Conservation (phyloP, 2,888 invertebrate genomes). For the Hyposoter didymator region DNA sequence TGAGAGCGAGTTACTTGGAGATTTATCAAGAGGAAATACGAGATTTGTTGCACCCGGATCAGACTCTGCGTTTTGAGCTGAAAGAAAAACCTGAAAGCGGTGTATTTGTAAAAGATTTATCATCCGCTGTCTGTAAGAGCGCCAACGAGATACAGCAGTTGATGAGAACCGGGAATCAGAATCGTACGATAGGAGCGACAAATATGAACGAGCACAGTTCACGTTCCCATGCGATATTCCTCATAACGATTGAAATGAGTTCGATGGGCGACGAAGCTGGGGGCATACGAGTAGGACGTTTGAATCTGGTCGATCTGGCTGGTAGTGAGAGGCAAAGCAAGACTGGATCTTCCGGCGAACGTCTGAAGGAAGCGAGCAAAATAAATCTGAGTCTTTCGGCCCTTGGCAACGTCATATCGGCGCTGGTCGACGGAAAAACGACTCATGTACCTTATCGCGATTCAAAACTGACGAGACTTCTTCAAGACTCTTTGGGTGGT, state of each 20-base stretch:
- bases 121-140: constrained; percentile 97
- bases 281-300: constrained; percentile 92
- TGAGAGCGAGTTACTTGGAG: constrained; percentile 98
- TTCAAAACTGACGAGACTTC: constrained; percentile 97
- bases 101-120: constrained; percentile 97
- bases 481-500: constrained; percentile 99
- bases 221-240: constrained; percentile 98
- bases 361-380: constrained; percentile 98
- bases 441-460: constrained; percentile 99
- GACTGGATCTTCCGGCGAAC: constrained; percentile 96
- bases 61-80: constrained; percentile 89
- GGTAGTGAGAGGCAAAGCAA: constrained; percentile 99
- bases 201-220: constrained; percentile 99
- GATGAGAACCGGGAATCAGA: constrained; percentile 96
- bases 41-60: constrained; percentile 89
- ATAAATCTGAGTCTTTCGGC: constrained; percentile 98
- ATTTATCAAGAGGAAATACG: constrained; percentile 97
- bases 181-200: constrained; percentile 97
- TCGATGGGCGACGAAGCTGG: constrained; percentile 87
- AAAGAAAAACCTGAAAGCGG: constrained; percentile 93
- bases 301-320: constrained; percentile 99
- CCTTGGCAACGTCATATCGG: constrained; percentile 99
- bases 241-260: constrained; percentile 98
- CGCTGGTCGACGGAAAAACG: constrained; percentile 95
- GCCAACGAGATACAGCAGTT: constrained; percentile 96